A percentile compares a stretch with the other conserved stretches of the same genome.
phyloP scores from a whole-genome alignment of 1,140 invertebrate species.

The Camponotus vicinus region DNA sequence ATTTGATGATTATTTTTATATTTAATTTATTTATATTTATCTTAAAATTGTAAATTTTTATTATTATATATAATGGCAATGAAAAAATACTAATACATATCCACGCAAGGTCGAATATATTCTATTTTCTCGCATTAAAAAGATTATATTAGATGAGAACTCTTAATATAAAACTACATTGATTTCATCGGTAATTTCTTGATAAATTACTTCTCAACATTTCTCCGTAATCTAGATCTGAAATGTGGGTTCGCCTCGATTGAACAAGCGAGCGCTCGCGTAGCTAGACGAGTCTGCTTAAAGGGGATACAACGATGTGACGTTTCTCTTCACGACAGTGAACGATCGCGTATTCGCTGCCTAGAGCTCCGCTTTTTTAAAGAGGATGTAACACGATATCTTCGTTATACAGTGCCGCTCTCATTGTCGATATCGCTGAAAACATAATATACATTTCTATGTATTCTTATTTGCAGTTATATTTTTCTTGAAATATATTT shows the following conservation, averaged over 20 bases:
- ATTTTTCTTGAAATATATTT: background rate
- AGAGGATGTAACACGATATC: slow-evolving; percentile 46
- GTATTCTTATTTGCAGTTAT: background rate
- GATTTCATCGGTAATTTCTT: background rate
- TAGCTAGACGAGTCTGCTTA: slow-evolving; percentile 30
- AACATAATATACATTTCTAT: background rate
- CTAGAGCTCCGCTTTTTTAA: slow-evolving; percentile 31
- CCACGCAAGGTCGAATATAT: background rate
- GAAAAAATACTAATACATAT: background rate
- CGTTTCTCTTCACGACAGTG: slow-evolving; percentile 9
- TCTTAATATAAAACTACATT: slow-evolving; percentile 6
- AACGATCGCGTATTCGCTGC: slow-evolving; percentile 41
- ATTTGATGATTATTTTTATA: background rate
- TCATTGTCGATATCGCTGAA: background rate
- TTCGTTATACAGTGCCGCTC: slow-evolving; percentile 10
- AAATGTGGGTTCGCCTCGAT: slow-evolving; percentile 25
- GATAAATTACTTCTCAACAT: slow-evolving; percentile 24
- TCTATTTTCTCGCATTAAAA: background rate
- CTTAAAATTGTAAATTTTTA: background rate
- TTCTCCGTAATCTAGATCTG: slow-evolving; percentile 33
- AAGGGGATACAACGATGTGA: slow-evolving; percentile 33
- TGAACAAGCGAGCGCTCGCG: slow-evolving; percentile 43
- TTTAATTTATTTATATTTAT: background rate
- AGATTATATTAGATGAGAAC: background rate
- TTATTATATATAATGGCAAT: background rate